A percentile compares a stretch with the other conserved stretches of the same genome.
phyloP scores from a whole-genome alignment of 2,888 invertebrate species.

The Hypomecis atomaria region DNA sequence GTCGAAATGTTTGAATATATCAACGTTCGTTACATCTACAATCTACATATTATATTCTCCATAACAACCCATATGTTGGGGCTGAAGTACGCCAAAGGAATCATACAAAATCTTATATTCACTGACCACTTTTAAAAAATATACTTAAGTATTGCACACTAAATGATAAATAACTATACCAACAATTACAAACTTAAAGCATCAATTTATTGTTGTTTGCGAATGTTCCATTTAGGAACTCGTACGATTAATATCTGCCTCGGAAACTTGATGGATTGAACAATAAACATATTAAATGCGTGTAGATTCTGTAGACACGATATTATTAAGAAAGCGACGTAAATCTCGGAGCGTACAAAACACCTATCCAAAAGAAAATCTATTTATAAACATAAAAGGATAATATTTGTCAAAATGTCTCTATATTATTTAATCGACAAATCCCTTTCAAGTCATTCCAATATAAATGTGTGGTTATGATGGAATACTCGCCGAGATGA shows the following conservation, averaged over 20 bases:
- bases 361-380: neutral
- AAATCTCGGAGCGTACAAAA: neutral
- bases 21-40: conserved; percentile 38
- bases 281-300: conserved; percentile 4
- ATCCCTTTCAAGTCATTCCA: conserved; percentile 27
- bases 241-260: conserved; percentile 11
- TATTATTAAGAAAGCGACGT: conserved; percentile 4
- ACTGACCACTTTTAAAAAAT: too few relatives aligned
- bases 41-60: neutral
- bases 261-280: conserved; percentile 24
- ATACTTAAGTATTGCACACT: too few relatives aligned
- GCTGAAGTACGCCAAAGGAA: too few relatives aligned
- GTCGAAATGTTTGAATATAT: conserved; percentile 54
- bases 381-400: conserved; percentile 1
- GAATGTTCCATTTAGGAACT: too few relatives aligned
- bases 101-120: too few relatives aligned
- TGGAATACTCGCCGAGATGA: conserved; percentile 24
- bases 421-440: conserved; percentile 12
- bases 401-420: conserved; percentile 20
- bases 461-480: conserved; percentile 31
- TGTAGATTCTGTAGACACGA: neutral
- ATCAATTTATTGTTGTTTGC: too few relatives aligned
- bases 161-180: too few relatives aligned
- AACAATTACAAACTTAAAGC: too few relatives aligned
- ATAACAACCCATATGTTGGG: neutral